These are phyloP conservation scores for Montipora capricornis DNA, from an alignment of 64 coral and sea anemone species.

Conservation along the genomic window DNA sequence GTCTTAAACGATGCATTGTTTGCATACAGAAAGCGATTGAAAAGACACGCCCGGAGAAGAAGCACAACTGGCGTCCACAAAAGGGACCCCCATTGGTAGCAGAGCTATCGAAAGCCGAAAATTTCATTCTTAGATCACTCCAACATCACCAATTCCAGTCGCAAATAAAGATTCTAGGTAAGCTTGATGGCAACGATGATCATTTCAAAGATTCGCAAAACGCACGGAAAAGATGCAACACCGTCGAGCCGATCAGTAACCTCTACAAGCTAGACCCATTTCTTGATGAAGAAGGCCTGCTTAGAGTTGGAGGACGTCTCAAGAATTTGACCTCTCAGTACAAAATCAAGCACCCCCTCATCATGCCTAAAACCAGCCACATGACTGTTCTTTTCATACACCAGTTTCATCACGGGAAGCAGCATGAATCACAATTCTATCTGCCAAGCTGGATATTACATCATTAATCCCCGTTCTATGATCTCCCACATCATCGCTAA, in stretches of 20 bases:
- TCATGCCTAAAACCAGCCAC: conserved; percentile 54
- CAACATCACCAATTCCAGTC: not conserved
- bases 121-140: conserved; percentile 15
- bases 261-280: conserved; percentile 66
- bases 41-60: conserved; percentile 52
- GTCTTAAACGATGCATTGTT: conserved; percentile 51
- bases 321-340: not conserved
- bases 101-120: conserved; percentile 45
- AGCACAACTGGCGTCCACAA: conserved; percentile 73
- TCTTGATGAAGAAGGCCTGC: conserved; percentile 26
- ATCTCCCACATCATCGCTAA: conserved; percentile 50
- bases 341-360: conserved; percentile 52
- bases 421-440: conserved; percentile 45
- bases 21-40: conserved; percentile 72
- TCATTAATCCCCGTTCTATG: conserved; percentile 28
- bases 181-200: conserved; percentile 56
- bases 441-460: conserved; percentile 67
- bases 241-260: conserved; percentile 24
- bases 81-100: conserved; percentile 37
- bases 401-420: no score
- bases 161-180: conserved; percentile 25
- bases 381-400: not conserved
- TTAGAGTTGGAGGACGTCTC: conserved; percentile 48
- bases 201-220: conserved; percentile 41
- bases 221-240: conserved; percentile 31